Evolutionary conservation across 1,140 invertebrate species (phyloP).

Genomic region (Papilio dardanus): DNA sequence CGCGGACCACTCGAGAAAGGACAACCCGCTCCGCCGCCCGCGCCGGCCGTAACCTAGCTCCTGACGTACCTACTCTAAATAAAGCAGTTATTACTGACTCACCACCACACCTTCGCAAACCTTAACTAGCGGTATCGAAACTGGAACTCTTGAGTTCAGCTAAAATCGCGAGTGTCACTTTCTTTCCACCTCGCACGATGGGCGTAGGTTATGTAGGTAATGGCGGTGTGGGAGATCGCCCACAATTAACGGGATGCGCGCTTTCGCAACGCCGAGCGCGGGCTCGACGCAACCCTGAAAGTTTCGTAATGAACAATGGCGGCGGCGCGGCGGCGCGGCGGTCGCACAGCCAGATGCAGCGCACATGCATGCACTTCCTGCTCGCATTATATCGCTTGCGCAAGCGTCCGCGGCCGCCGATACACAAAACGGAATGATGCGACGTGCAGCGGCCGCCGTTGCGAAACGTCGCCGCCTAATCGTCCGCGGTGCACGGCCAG

Average conservation of each 20-base stretch:
- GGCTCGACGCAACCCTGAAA: constrained; percentile 81
- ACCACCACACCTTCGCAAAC: constrained; percentile 59
- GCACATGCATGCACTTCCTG: constrained; percentile 80
- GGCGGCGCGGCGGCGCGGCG: constrained; percentile 57
- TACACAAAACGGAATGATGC: constrained; percentile 64
- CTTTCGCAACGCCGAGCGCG: constrained; percentile 72
- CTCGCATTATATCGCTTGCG: constrained; percentile 74
- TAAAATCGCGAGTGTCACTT: neutral
- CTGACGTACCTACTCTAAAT: constrained; percentile 50
- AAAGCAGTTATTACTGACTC: constrained; percentile 56
- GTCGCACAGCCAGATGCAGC: constrained; percentile 70
- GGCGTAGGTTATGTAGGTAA: constrained; percentile 28
- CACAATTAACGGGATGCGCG: constrained; percentile 76
- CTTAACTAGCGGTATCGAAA: neutral
- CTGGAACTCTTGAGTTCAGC: neutral
- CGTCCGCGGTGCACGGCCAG: constrained; percentile 58
- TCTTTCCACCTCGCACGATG: neutral
- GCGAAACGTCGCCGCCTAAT: constrained; percentile 61
- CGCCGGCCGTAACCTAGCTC: constrained; percentile 42
- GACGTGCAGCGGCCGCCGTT: constrained; percentile 50
- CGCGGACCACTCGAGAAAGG: constrained; percentile 72
- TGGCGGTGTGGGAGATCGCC: constrained; percentile 64
- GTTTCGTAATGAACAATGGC: constrained; percentile 80
- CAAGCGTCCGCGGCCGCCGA: constrained; percentile 62
- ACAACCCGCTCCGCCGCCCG: constrained; percentile 52